Percentiles rank a stretch among this genome's conserved stretches.
Conservation (phyloP, 2,113 vertebrate species). For the Lates calcarifer region DNA sequence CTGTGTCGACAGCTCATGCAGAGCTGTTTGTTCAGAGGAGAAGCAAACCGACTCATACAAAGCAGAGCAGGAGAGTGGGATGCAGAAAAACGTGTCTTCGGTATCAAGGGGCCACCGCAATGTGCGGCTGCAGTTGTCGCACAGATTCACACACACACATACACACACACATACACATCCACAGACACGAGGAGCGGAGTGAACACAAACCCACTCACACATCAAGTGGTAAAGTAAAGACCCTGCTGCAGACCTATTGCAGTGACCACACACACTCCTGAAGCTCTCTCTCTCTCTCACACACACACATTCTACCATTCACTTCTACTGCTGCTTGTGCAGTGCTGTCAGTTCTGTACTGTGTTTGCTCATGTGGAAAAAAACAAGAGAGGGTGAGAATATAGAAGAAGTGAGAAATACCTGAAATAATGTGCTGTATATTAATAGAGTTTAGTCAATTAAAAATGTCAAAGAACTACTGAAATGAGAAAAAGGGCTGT, state of each 20-base stretch:
- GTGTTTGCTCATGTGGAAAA: slow-evolving; percentile 32
- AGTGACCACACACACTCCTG: slow-evolving; percentile 35
- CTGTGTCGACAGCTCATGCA: slow-evolving; percentile 29
- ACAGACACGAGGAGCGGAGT: not conserved
- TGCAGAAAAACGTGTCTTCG: slow-evolving; percentile 23
- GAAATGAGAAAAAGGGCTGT: not conserved
- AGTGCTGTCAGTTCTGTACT: slow-evolving; percentile 12
- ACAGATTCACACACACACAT: slow-evolving; percentile 20
- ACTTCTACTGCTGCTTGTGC: slow-evolving; percentile 6
- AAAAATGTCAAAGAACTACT: not conserved
- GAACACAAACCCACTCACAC: slow-evolving; percentile 48
- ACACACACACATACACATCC: slow-evolving; percentile 4
- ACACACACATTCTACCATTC: not conserved
- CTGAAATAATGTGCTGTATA: not conserved
- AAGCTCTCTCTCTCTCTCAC: slow-evolving; percentile 21
- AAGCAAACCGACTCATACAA: slow-evolving; percentile 9
- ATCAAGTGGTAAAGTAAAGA: slow-evolving; percentile 22
- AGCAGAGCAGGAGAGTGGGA: not conserved
- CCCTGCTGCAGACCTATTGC: slow-evolving; percentile 69
- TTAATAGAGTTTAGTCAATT: not conserved
- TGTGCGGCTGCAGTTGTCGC: slow-evolving; percentile 43
- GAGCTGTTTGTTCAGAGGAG: slow-evolving; percentile 52
- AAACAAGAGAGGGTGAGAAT: not conserved
- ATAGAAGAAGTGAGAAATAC: not conserved
- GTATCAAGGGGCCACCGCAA: slow-evolving; percentile 38